Conservation (phyloP, 2,113 vertebrate species). For the Seriola dumerili region DNA sequence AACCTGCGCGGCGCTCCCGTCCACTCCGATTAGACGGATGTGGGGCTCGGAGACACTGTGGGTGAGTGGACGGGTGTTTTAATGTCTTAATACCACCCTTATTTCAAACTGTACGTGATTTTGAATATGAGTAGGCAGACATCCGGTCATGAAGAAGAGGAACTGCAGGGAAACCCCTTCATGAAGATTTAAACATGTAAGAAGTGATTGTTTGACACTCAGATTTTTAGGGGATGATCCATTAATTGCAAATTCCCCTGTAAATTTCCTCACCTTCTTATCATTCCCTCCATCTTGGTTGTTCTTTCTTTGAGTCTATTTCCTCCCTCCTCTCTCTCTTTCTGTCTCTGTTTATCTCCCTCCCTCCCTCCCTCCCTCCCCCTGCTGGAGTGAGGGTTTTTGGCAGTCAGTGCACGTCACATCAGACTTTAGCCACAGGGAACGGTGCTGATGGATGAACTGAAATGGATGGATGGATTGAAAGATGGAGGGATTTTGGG, state of each 20-base stretch:
- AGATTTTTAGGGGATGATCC: background rate
- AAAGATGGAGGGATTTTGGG: slow-evolving; percentile 27
- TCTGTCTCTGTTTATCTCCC: background rate
- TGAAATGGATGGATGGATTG: slow-evolving; percentile 16
- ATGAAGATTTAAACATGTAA: background rate
- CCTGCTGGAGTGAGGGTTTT: background rate
- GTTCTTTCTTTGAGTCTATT: background rate
- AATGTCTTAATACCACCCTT: too few relatives aligned
- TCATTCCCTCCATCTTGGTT: background rate
- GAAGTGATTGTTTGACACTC: too few relatives aligned
- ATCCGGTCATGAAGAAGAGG: too few relatives aligned
- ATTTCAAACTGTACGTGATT: background rate
- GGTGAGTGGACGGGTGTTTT: background rate
- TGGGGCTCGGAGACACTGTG: background rate
- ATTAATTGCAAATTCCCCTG: background rate
- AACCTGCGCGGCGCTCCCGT: background rate
- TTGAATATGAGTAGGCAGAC: too few relatives aligned
- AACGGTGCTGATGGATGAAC: slow-evolving; percentile 25
- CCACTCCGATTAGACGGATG: background rate
- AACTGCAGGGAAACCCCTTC: too few relatives aligned
- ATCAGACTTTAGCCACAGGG: background rate
- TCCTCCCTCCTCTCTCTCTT: too few relatives aligned
- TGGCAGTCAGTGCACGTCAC: slow-evolving; percentile 11
- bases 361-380: background rate
- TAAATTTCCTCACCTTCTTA: background rate